phyloP scores from a whole-genome alignment of 2,797 vertebrate species.

The Acanthopagrus latus region DNA sequence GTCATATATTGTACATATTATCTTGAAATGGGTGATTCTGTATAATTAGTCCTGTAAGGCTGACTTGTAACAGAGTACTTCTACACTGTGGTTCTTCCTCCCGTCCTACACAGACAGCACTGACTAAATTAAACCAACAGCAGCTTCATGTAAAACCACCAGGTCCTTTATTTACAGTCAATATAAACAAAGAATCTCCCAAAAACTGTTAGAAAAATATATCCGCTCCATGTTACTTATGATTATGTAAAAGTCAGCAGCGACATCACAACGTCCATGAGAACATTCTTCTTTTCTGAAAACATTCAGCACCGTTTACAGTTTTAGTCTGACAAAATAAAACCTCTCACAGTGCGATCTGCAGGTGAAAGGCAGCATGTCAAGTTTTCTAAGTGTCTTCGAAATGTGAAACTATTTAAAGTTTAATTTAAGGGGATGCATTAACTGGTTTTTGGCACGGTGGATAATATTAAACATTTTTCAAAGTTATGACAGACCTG shows the following conservation, averaged over 20 bases:
- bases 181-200: slow-evolving; percentile 6
- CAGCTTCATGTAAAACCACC: slow-evolving; percentile 13
- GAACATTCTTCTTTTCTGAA: not conserved
- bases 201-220: slow-evolving; percentile 43
- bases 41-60: too few species aligned
- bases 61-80: too few species aligned
- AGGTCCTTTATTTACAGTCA: slow-evolving; percentile 55
- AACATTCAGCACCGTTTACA: not conserved
- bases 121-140: not conserved
- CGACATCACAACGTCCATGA: not conserved
- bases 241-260: not conserved
- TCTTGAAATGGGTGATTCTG: too few species aligned
- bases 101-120: too few species aligned
- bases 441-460: not conserved
- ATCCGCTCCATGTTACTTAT: not conserved
- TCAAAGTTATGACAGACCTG: too few species aligned
- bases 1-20: too few species aligned
- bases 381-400: too few species aligned
- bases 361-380: not conserved
- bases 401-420: not conserved
- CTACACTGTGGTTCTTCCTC: too few species aligned
- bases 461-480: not conserved
- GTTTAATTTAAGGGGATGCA: not conserved
- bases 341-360: not conserved
- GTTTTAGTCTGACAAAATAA: not conserved